Evolutionary conservation across 2,888 invertebrate species (phyloP), one percentile per base, ranked within the genome.

Genomic region (Lepidocyrtoides sp.): DNA sequence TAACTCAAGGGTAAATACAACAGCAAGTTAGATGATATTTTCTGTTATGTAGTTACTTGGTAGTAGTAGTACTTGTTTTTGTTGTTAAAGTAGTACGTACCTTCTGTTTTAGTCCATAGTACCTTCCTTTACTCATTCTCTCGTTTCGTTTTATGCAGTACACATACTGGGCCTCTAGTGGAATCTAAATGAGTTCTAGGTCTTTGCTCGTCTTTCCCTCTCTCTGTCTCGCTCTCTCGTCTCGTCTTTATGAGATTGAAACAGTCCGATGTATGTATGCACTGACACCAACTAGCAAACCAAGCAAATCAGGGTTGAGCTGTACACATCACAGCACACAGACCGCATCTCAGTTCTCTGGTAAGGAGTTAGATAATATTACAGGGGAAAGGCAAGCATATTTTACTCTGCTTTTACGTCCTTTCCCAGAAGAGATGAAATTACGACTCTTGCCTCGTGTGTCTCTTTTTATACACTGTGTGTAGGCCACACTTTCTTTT

Each of bases 1-100:
- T 77, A 77, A 77, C 77, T 86, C 77, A 63, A 63, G 77, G 63
- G 77, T 60, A 86, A 86, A 86, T 44, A 77, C 23, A 66, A 75
- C 75, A 51, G 44, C 17, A 44, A 20, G 20, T 14, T 12, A 3
- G 26, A 75, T 75, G 20, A 54, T 54, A 72, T n/a, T 63, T 44
- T 57, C 17, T 2, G 8, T 82, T 60, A 48, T 72, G 26, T 48
- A 36, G 75, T 72, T 72, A 41, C n/a, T 23, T 2, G 75, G 44
- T 75, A 29, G 26, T 72, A n/a, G 23, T 48, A 32, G 44, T 48
- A 2, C 57, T 36, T 57, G 26, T 41, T 66, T 85, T 69, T n/a
- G n/a, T n/a, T n/a, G n/a, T n/a, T n/a, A n/a, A n/a, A n/a, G n/a
- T n/a, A n/a, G n/a, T n/a, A n/a, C n/a, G n/a, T 26, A 7, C 41